phyloP scores from a whole-genome alignment of 2,888 invertebrate genomes.

The Cistogaster globosa region DNA sequence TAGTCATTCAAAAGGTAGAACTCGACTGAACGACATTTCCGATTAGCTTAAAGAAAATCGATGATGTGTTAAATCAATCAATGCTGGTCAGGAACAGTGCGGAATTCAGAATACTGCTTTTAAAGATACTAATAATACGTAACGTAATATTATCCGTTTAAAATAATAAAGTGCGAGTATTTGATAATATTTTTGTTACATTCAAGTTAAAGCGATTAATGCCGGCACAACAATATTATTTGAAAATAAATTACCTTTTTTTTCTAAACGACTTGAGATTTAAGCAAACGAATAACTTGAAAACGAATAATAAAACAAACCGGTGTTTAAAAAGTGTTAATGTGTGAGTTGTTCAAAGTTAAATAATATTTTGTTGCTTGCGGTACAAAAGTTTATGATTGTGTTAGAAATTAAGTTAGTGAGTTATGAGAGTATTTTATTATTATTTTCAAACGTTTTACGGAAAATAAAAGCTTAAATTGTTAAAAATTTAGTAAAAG shows the following conservation, averaged over 20 bases:
- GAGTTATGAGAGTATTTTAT: constrained; percentile 64
- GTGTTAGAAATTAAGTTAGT: constrained; percentile 52
- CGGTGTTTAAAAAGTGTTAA: neutral
- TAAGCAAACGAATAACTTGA: constrained; percentile 52
- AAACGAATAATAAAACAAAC: constrained; percentile 48
- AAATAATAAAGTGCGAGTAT: constrained; percentile 7
- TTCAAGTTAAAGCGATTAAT: neutral
- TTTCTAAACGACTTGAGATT: constrained; percentile 55
- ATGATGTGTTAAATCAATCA: constrained; percentile 51
- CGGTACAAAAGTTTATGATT: constrained; percentile 6
- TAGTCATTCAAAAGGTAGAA: constrained; percentile 69
- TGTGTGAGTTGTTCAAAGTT: constrained; percentile 10
- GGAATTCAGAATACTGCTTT: constrained; percentile 6
- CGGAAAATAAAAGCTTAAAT: constrained; percentile 61
- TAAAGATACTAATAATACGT: no score
- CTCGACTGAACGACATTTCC: constrained; percentile 64
- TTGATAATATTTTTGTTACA: constrained; percentile 24
- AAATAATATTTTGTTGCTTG: constrained; percentile 1
- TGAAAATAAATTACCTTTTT: constrained; percentile 35
- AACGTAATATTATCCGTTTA: neutral
- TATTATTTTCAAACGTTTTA: constrained; percentile 48
- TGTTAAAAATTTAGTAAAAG: constrained; percentile 62
- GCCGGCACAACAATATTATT: constrained; percentile 20
- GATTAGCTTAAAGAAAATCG: constrained; percentile 34
- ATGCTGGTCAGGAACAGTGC: constrained; percentile 29